These are phyloP conservation scores for Cryptoblepharus egeriae DNA, from an alignment of 2,797 vertebrate genomes.

Conservation along the genomic window DNA sequence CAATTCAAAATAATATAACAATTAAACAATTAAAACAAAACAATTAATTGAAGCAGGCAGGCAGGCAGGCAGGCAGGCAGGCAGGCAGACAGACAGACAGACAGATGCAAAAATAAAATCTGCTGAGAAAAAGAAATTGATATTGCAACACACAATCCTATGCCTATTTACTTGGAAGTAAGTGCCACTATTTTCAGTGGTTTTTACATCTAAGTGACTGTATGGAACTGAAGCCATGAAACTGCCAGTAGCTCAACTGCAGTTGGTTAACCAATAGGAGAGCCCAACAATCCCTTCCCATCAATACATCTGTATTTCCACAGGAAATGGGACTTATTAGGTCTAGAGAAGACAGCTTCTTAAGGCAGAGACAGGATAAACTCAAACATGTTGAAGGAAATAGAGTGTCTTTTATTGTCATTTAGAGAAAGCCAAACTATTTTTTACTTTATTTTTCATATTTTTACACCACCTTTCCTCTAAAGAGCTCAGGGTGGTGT, in stretches of 20 bases:
- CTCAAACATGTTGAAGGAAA: neutral
- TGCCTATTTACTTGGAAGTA: no score
- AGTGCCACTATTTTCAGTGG: no score
- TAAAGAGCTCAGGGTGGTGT: no score
- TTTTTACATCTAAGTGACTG: no score
- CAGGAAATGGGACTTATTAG: neutral
- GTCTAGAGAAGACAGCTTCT: neutral
- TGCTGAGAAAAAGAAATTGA: neutral
- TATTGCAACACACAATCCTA: neutral
- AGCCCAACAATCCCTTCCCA: neutral
- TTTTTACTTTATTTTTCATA: no score
- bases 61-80: no score
- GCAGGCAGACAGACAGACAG: no score
- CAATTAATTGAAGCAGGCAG: no score
- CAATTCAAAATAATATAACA: no score
- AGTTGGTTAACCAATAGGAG: neutral
- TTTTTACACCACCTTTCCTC: no score
- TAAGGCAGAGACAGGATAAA: neutral
- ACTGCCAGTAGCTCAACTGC: neutral
- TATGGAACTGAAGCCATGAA: neutral
- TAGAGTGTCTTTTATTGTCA: neutral
- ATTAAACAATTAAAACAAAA: no score
- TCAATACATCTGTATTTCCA: neutral
- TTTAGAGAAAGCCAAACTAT: neutral
- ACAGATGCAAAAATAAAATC: no score